Conservation (phyloP, 2,888 invertebrate genomes). For the Mayetiola destructor region DNA sequence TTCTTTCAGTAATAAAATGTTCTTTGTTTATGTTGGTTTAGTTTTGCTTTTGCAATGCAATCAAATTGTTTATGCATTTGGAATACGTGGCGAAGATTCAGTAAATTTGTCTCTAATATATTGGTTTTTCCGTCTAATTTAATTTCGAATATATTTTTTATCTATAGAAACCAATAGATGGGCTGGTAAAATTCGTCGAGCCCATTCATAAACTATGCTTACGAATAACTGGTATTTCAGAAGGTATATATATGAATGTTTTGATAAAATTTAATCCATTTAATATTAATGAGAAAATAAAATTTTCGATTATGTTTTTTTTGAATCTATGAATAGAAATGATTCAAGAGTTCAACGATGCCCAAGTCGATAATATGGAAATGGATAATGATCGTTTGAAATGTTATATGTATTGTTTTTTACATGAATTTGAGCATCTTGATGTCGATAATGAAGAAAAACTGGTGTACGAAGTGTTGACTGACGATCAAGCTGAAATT, state of each 20-base stretch:
- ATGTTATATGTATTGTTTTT: slow-evolving; percentile 24
- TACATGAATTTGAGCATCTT: not conserved
- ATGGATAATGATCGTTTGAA: slow-evolving; percentile 26
- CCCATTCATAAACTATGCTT: slow-evolving; percentile 24
- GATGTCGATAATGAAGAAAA: not conserved
- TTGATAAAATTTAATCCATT: too few relatives aligned
- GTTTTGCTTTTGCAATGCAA: not conserved
- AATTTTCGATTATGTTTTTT: not conserved
- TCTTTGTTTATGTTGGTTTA: not conserved
- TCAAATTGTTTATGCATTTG: not conserved
- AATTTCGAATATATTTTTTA: too few relatives aligned
- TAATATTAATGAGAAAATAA: too few relatives aligned
- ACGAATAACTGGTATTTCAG: slow-evolving; percentile 23
- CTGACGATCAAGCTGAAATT: slow-evolving; percentile 18
- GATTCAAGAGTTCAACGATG: slow-evolving; percentile 27
- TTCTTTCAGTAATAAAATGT: too few relatives aligned
- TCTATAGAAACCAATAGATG: slow-evolving; percentile 26
- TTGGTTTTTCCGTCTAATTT: not conserved
- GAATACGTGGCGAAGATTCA: not conserved
- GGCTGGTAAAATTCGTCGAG: slow-evolving; percentile 20
- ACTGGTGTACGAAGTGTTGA: not conserved
- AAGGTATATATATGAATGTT: slow-evolving; percentile 20
- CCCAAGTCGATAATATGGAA: slow-evolving; percentile 25
- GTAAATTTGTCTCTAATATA: not conserved
- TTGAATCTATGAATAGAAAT: slow-evolving; percentile 19